phyloP scores from a whole-genome alignment of 2,113 vertebrate genomes.

The Stictonetta naevosa region DNA sequence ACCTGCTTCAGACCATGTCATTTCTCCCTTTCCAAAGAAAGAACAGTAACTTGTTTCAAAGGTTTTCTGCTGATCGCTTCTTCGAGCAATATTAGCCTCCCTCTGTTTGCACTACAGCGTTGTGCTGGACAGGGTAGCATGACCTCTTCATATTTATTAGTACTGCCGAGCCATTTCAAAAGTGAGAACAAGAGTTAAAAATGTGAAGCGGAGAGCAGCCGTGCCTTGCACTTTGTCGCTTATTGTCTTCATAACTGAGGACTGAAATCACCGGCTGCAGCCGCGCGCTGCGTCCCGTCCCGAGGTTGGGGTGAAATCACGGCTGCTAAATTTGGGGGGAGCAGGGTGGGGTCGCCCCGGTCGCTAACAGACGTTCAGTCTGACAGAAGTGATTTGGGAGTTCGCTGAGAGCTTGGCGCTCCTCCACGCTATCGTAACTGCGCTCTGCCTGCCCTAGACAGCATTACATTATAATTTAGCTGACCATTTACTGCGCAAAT shows the following conservation, averaged over 20 bases:
- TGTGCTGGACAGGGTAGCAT: not conserved
- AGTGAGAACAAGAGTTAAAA: not conserved
- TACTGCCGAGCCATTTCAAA: accelerated
- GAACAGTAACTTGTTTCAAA: not conserved
- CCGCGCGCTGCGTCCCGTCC: accelerated
- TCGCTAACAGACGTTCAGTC: not conserved
- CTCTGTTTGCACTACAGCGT: accelerated
- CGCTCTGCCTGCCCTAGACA: not conserved
- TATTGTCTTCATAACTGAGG: not conserved
- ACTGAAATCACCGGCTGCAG: not conserved
- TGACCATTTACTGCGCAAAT: not conserved
- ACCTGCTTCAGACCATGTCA: not conserved
- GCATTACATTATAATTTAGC: not conserved
- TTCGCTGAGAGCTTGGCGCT: not conserved
- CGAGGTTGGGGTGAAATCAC: not conserved
- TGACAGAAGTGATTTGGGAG: not conserved
- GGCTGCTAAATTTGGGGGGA: not conserved
- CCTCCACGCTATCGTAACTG: not conserved
- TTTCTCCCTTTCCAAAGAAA: not conserved
- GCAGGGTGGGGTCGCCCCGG: not conserved
- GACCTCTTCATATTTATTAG: not conserved
- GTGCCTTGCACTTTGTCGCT: not conserved
- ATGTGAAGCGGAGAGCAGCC: not conserved
- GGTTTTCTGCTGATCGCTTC: not conserved
- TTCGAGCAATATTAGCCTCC: not conserved